phyloP scores from a whole-genome alignment of 2,113 vertebrate species.

The Oryzias curvinotus region DNA sequence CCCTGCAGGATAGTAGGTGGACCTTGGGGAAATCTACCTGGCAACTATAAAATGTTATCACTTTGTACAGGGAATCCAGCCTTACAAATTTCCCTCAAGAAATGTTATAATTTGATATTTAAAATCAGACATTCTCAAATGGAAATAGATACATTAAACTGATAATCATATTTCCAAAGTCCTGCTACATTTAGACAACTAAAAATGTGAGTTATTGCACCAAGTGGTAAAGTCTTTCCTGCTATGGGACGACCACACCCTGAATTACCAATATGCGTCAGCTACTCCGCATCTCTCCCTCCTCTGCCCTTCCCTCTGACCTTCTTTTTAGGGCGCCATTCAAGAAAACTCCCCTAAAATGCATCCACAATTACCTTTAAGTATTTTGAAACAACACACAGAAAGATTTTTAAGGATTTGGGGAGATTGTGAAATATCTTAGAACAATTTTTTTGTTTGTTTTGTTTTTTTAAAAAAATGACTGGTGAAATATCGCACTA shows the following conservation, averaged over 20 bases:
- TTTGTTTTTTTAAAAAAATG: no score
- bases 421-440: neutral
- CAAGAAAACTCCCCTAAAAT: no score
- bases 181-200: neutral
- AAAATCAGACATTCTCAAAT: no score
- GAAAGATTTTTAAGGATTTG: no score
- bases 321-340: neutral
- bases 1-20: conserved; percentile 17
- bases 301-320: neutral
- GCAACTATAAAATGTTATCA: conserved; percentile 15
- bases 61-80: neutral
- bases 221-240: neutral
- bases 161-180: neutral
- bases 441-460: neutral
- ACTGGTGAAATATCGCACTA: neutral
- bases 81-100: no score
- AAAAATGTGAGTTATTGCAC: no score
- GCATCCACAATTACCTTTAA: neutral
- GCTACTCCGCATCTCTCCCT: conserved; percentile 28
- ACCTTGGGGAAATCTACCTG: conserved; percentile 51
- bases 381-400: no score
- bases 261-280: conserved; percentile 46
- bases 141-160: no score
- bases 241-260: conserved; percentile 58
- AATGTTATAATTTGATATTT: no score